Conservation (phyloP, 2,797 vertebrate genomes). For the Nothura maculosa region DNA sequence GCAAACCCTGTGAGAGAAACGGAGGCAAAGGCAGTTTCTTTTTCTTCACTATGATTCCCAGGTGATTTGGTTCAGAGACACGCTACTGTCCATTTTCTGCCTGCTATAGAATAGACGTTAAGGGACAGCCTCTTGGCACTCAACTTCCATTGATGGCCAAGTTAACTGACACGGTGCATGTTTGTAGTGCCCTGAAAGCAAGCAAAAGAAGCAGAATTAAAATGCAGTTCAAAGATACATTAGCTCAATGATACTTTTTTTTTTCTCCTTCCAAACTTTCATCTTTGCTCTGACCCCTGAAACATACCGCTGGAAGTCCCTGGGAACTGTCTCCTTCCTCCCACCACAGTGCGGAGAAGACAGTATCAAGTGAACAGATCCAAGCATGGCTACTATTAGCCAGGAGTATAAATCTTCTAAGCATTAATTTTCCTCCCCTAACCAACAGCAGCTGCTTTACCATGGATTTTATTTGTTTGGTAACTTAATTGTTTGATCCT, state of each 20-base stretch:
- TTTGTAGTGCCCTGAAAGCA: not conserved
- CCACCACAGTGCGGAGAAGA: not conserved
- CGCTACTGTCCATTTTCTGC: not conserved
- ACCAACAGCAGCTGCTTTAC: constrained; percentile 4
- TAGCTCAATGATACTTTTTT: too few species aligned
- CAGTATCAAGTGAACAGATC: not conserved
- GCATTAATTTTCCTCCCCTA: not conserved
- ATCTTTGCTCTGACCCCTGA: not conserved
- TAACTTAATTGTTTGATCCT: constrained; percentile 15
- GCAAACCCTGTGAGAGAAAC: not conserved
- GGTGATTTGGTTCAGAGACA: not conserved
- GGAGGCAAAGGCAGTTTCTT: not conserved
- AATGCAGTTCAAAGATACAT: not conserved
- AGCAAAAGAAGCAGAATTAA: not conserved
- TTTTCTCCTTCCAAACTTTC: not conserved
- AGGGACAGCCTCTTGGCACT: not conserved
- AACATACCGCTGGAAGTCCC: not conserved
- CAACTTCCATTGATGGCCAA: not conserved
- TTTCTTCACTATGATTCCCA: not conserved
- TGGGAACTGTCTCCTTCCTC: not conserved
- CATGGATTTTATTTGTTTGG: not conserved
- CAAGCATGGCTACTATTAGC: not conserved
- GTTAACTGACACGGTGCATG: rapidly evolving
- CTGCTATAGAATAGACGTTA: not conserved
- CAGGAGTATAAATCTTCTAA: constrained; percentile 11